phyloP scores from a whole-genome alignment of 2,888 invertebrate genomes.

The Athalia rosae region DNA sequence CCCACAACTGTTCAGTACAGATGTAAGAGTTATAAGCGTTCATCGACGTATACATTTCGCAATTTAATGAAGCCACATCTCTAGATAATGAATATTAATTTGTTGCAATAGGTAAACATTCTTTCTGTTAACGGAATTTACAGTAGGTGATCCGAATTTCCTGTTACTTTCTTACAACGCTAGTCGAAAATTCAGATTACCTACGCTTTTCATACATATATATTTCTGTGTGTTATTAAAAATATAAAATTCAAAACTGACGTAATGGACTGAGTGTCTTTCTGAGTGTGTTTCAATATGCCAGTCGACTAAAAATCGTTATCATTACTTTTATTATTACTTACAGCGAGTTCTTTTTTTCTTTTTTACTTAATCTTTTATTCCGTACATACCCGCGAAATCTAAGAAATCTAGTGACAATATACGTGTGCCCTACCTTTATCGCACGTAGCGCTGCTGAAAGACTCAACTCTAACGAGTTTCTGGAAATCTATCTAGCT shows the following conservation, averaged over 20 bases:
- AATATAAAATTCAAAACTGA: slow-evolving; percentile 43
- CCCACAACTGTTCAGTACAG: no score
- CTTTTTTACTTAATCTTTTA: slow-evolving; percentile 16
- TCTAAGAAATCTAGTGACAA: slow-evolving; percentile 42
- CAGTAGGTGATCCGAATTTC: slow-evolving; percentile 25
- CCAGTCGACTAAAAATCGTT: slow-evolving; percentile 32
- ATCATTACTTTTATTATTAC: slow-evolving; percentile 26
- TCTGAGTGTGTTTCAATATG: slow-evolving; percentile 31
- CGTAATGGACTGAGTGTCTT: slow-evolving; percentile 39
- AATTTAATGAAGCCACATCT: slow-evolving; percentile 27
- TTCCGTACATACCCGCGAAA: slow-evolving; percentile 40
- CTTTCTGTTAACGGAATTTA: slow-evolving; percentile 21
- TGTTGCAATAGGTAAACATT: slow-evolving; percentile 30
- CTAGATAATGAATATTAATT: slow-evolving; percentile 28
- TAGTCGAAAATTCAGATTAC: slow-evolving; percentile 24
- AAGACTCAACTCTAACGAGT: not conserved
- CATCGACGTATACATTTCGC: slow-evolving; percentile 18
- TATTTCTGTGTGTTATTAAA: slow-evolving; percentile 42
- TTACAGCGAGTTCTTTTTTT: slow-evolving; percentile 31
- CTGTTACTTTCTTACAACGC: slow-evolving; percentile 8
- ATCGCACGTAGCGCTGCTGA: not conserved
- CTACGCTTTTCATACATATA: slow-evolving; percentile 13
- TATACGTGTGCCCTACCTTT: slow-evolving; percentile 23
- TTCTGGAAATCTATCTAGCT: slow-evolving; percentile 9
- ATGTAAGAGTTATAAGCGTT: slow-evolving; percentile 25